A percentile compares a stretch with the other conserved stretches of the same genome.
Conservation (phyloP, 2,113 vertebrate genomes). For the Ornithorhynchus anatinus region DNA sequence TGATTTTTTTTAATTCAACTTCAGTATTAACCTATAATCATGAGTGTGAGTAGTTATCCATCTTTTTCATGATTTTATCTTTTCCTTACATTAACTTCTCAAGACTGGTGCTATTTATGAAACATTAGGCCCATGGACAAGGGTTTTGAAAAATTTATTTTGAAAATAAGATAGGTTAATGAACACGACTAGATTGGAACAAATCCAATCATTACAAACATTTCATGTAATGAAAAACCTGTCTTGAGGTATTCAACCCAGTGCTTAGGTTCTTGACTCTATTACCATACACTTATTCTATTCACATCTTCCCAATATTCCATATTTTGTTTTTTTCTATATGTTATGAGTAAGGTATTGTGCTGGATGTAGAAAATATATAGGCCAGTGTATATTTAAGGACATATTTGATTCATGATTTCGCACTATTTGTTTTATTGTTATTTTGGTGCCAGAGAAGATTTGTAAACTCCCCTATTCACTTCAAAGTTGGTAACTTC, state of each 20-base stretch:
- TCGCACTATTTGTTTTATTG: constrained; percentile 44
- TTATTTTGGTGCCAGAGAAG: constrained; percentile 12
- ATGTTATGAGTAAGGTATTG: no score
- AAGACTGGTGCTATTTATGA: not conserved
- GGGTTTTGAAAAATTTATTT: not conserved
- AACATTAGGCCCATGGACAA: not conserved
- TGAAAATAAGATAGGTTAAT: not conserved
- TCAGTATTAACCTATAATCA: not conserved
- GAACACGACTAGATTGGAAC: not conserved
- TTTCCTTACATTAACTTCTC: not conserved
- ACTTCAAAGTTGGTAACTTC: constrained; percentile 53
- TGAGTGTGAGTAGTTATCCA: not conserved
- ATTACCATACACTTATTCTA: no score
- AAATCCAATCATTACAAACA: not conserved
- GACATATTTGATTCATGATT: not conserved
- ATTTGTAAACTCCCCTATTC: constrained; percentile 48
- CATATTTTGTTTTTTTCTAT: no score
- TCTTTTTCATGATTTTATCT: not conserved
- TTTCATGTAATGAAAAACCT: not conserved
- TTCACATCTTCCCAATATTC: no score
- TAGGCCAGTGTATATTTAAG: not conserved
- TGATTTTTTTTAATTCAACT: no score
- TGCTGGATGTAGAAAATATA: not conserved
- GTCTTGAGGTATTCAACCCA: not conserved
- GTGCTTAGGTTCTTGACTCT: not conserved